Evolutionary conservation across 2,113 vertebrate genomes (phyloP).

Genomic region (Hylia prasina): DNA sequence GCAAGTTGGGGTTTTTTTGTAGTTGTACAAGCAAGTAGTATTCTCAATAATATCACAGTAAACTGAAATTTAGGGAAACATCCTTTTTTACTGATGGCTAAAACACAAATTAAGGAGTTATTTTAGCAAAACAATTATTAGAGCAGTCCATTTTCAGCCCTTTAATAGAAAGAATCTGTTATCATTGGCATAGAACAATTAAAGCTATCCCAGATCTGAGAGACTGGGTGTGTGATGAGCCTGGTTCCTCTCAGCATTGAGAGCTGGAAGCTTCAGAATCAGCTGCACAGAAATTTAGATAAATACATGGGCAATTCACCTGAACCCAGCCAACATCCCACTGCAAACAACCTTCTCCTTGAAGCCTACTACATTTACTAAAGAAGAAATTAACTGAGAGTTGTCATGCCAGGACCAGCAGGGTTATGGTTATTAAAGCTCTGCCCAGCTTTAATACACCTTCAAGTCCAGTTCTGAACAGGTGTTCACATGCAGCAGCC

Average conservation of each 20-base stretch:
- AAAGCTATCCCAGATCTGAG: background rate
- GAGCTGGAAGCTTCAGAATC: background rate
- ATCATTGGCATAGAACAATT: background rate
- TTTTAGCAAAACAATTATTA: background rate
- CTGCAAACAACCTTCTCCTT: background rate
- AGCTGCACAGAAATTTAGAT: background rate
- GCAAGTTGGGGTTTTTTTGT: background rate
- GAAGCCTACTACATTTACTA: background rate
- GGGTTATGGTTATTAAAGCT: background rate
- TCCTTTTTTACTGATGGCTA: background rate
- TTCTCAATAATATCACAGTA: background rate
- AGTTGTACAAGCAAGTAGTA: background rate
- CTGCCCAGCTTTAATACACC: background rate
- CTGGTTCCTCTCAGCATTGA: background rate
- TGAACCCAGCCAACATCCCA: background rate
- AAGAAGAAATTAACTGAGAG: background rate
- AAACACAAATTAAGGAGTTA: background rate
- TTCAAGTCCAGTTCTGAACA: background rate
- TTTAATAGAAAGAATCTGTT: background rate
- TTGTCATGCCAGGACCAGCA: background rate
- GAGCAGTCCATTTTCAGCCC: background rate
- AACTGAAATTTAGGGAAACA: background rate
- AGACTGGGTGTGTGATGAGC: background rate
- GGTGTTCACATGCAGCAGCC: background rate
- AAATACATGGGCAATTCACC: background rate